These are phyloP conservation scores for Drosophila meridionalis DNA, from an alignment of 2,888 invertebrate species.

Conservation along the genomic window DNA sequence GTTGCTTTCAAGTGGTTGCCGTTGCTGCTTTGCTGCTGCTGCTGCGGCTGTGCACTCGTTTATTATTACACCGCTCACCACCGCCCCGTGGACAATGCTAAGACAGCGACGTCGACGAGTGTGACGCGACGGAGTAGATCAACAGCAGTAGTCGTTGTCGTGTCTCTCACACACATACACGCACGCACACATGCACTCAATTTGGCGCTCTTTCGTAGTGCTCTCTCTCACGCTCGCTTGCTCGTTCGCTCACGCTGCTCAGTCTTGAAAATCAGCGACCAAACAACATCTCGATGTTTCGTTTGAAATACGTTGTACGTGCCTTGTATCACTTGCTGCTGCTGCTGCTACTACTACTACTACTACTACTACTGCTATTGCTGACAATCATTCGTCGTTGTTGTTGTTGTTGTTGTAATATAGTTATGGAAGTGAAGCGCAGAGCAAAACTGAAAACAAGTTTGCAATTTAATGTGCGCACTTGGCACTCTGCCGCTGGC, in stretches of 20 bases:
- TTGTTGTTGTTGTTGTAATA: constrained; percentile 48
- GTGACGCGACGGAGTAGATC: constrained; percentile 61
- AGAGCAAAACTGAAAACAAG: constrained; percentile 70
- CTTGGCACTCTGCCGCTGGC: constrained; percentile 70
- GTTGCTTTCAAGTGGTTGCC: constrained; percentile 82
- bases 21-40: constrained; percentile 51
- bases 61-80: constrained; percentile 68
- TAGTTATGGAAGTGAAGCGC: constrained; percentile 66
- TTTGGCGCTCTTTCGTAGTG: constrained; percentile 37
- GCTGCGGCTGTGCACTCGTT: constrained; percentile 73
- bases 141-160: constrained; percentile 41
- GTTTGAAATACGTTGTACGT: constrained; percentile 70
- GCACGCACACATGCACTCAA: constrained; percentile 23
- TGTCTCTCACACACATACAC: constrained; percentile 39
- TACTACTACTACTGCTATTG: constrained; percentile 22
- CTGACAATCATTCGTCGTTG: constrained; percentile 40
- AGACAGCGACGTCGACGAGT: constrained; percentile 64
- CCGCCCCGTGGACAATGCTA: constrained; percentile 58
- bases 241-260: constrained; percentile 7
- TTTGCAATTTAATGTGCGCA: constrained; percentile 78
- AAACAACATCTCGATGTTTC: constrained; percentile 64
- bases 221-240: constrained; percentile 33
- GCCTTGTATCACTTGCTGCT: constrained; percentile 78
- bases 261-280: constrained; percentile 44
- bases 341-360: constrained; percentile 25